phyloP scores from a whole-genome alignment of 1,140 invertebrate genomes.

The Ectropis grisescens region DNA sequence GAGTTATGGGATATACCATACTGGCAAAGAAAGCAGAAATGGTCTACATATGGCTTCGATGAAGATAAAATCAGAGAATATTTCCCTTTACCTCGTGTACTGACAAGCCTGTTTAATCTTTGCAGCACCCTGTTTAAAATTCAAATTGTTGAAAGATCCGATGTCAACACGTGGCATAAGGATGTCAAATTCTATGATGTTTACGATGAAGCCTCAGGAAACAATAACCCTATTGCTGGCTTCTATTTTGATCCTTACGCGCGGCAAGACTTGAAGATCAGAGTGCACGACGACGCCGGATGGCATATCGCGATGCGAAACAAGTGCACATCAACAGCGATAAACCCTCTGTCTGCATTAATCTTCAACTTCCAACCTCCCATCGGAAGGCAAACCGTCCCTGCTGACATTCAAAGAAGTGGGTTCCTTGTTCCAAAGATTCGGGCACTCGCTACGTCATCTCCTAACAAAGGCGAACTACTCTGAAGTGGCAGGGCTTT shows the following conservation, averaged over 20 bases:
- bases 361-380: constrained; percentile 86
- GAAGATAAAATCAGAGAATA: constrained; percentile 82
- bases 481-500: constrained; percentile 85
- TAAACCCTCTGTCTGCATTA: constrained; percentile 81
- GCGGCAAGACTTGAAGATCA: constrained; percentile 74
- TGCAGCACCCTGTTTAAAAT: constrained; percentile 85
- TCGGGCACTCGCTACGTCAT: constrained; percentile 88
- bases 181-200: constrained; percentile 90
- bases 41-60: constrained; percentile 76
- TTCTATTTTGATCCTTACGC: constrained; percentile 89
- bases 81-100: constrained; percentile 86
- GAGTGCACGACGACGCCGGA: constrained; percentile 72
- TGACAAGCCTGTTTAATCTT: constrained; percentile 82
- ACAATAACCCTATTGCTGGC: constrained; percentile 76
- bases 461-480: constrained; percentile 84
- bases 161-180: constrained; percentile 83
- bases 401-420: constrained; percentile 85
- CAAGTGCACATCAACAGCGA: constrained; percentile 73
- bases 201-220: constrained; percentile 75
- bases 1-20: constrained; percentile 90
- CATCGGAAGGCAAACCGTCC: constrained; percentile 73
- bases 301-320: constrained; percentile 80
- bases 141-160: constrained; percentile 79
- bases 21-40: constrained; percentile 83
- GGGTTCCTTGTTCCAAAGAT: constrained; percentile 82